phyloP scores from a whole-genome alignment of 2,113 vertebrate species.

The Motacilla alba region DNA sequence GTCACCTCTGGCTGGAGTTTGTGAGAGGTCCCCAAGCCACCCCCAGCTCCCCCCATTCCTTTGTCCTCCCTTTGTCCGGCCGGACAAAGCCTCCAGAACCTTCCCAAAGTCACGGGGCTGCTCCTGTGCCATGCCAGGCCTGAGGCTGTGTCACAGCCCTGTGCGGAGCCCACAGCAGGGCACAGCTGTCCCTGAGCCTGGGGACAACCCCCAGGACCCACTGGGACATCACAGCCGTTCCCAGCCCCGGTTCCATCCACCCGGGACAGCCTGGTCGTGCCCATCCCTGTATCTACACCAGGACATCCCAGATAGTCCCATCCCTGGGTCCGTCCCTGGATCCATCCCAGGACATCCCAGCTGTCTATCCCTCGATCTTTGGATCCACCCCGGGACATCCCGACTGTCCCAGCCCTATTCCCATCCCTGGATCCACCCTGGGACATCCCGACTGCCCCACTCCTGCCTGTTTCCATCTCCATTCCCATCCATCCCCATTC shows the following conservation, averaged over 20 bases:
- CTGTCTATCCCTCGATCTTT: too few species aligned
- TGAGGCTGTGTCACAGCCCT: fast-evolving
- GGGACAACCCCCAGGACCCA: fast-evolving
- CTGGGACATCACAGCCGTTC: fast-evolving
- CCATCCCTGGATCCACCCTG: not conserved
- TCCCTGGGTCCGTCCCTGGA: not conserved
- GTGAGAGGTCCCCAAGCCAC: not conserved
- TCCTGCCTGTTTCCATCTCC: not conserved
- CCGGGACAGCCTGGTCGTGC: not conserved
- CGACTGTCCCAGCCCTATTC: fast-evolving
- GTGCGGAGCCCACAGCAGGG: fast-evolving
- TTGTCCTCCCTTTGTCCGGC: too few species aligned
- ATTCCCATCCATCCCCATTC: not conserved
- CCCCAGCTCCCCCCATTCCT: not conserved
- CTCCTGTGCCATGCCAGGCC: fast-evolving
- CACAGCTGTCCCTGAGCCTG: not conserved
- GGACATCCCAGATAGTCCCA: not conserved
- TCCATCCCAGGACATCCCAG: fast-evolving
- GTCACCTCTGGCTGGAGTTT: fast-evolving
- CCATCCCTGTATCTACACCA: fast-evolving
- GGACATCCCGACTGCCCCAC: not conserved
- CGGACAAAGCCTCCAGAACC: fast-evolving
- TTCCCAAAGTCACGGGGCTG: fast-evolving
- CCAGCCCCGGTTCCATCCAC: too few species aligned
- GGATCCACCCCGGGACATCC: not conserved